Evolutionary conservation across 35 echinoderm and acorn worm genomes (phyloP).

Genomic region (Diadema setosum): DNA sequence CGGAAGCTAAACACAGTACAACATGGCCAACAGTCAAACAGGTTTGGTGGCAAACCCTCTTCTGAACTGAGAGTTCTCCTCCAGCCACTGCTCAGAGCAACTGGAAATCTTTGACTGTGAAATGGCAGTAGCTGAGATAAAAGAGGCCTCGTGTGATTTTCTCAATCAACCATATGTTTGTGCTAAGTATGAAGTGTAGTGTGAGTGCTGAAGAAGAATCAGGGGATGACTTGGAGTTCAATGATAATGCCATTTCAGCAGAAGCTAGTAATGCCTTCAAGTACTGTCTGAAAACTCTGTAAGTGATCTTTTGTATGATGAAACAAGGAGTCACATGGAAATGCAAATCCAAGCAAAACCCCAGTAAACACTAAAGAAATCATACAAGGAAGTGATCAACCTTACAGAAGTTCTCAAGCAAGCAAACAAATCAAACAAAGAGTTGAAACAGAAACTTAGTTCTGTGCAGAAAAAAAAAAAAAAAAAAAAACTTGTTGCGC

Average conservation of each 20-base stretch:
- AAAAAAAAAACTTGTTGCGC: background rate
- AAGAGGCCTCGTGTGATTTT: background rate
- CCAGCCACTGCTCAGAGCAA: background rate
- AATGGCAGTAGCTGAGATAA: background rate
- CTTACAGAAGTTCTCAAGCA: background rate
- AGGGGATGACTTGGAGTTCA: background rate
- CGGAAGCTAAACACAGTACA: background rate
- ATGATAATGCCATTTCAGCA: background rate
- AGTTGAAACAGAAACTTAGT: background rate
- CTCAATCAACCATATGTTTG: background rate
- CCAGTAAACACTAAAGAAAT: background rate
- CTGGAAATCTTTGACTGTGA: background rate
- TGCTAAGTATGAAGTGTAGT: background rate
- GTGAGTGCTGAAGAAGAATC: background rate
- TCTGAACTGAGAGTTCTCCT: background rate
- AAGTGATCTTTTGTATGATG: background rate
- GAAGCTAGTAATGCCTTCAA: background rate
- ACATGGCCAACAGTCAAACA: background rate
- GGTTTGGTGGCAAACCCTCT: background rate
- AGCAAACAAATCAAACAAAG: background rate
- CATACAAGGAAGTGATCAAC: background rate
- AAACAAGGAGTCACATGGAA: background rate
- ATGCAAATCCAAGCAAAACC: background rate
- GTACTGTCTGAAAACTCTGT: background rate
- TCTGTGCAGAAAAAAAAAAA: background rate